Base-by-base conservation (phyloP, 2,888 invertebrate species). In the Ochropacha duplaris region DNA sequence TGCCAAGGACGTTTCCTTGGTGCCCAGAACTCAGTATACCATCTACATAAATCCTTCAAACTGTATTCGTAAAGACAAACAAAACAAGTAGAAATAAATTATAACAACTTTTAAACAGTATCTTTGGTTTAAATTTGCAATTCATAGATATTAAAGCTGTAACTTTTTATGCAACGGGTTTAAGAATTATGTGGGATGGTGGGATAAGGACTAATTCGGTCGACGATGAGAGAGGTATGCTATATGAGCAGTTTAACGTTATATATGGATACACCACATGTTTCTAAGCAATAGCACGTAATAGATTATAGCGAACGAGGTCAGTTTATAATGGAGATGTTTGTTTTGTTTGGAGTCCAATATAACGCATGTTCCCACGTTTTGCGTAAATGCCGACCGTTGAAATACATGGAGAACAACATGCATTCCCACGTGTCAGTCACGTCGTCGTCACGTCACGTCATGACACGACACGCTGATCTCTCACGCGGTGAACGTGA, bases 271-370 rank as follows among this genome's bases (percentile, higher is more conserved):
- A 22, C 52, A 31, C 69, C 74, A 76, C 72, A 68, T 77, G 74
- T 69, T 75, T 65, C 57, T 55, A 65, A 64, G 61, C 64, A 67
- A 64, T 55, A 62, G 61, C 66, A 67, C 64, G 61, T 62, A 66
- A 62, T 63, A 69, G 65, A 74, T 64, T 54, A 50, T 34, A 57
- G 64, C 58, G 56, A 74, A 78, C 76, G 74, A 80, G 83, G 83
- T 78, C 78, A 78, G 74, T 74, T 73, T 77, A 81, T 72, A 74
- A 72, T 67, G 73, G 65, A 57, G 64, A 50, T 73, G 76, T 76
- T 78, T 78, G 73, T 81, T 80, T 72, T 74, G 69, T 61, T 77
- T 68, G 16, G 54, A 67, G 62, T 62, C 69, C 36, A 64, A 67
- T 69, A 61, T 55, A 64, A 66, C 63, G 58, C 11, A 12, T 63